Base-by-base conservation (phyloP, 2,113 vertebrate species). In the Alethe diademata region DNA sequence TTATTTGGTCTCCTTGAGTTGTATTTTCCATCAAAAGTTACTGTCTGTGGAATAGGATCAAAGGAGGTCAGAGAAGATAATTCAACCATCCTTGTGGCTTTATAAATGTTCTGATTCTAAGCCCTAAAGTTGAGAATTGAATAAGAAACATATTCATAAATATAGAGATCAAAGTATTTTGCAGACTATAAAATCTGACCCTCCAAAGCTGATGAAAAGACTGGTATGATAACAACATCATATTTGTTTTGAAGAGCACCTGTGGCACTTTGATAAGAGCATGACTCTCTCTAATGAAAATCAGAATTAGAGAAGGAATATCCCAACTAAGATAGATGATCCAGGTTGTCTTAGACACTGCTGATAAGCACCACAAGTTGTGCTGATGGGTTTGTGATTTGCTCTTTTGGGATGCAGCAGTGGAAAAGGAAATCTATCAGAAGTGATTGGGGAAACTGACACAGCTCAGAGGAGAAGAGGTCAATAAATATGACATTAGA, bases 251-350 rank as follows among this genome's bases (percentile, higher is more conserved):
- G 53, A 90, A 76, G 14, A 56, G 6, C 19, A 57, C 5, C 42
- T 51, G 19, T 38, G 33, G 7, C n/a, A 75, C 14, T 85, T 79
- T 31, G 22, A 31, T 56, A 57, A 62, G 19, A 79, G 6, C 57
- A 69, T 72, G 47, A 74, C 18, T 79, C 36, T 28, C 96, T 90
- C 50, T 85, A 69, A 85, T 83, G 40, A 96, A 93, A 96, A 86
- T 79, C 50, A 94, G 72, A 93, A 80, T 76, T 82, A 82, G 13
- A 53, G 56, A 88, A 95, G 35, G 53, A 92, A 69, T 87, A 84
- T 45, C n/a, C 81, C 29, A 79, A 5, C 57, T 70, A 40, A 92
- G 71, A 86, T 3, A 88, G 16, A 60, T 87, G 51, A 92, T 53
- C 24, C 47, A 64, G 22, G 3, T 83, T 45, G 17, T 62, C 19